These are phyloP conservation scores for Teinopalpus imperialis DNA, from an alignment of 2,888 invertebrate species.

Conservation along the genomic window DNA sequence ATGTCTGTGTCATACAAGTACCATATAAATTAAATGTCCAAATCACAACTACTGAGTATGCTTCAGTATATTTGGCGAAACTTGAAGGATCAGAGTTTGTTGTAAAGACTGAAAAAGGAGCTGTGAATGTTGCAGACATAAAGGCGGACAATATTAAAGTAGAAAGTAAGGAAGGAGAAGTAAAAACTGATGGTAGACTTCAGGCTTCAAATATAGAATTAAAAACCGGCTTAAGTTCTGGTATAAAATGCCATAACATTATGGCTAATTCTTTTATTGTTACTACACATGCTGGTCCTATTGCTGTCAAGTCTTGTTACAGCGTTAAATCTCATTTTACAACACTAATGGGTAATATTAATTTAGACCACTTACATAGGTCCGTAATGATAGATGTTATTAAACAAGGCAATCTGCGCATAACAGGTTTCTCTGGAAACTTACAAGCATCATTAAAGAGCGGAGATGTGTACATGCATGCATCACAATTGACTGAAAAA, in stretches of 20 bases:
- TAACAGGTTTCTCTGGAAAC: constrained; percentile 69
- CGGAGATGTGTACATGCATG: constrained; percentile 73
- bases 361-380: constrained; percentile 61
- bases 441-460: constrained; percentile 72
- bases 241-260: constrained; percentile 67
- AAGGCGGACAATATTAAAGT: constrained; percentile 69
- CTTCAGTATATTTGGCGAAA: constrained; percentile 64
- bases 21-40: constrained; percentile 74
- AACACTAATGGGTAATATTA: constrained; percentile 71
- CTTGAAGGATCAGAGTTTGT: constrained; percentile 71
- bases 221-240: constrained; percentile 64
- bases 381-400: constrained; percentile 73
- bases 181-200: constrained; percentile 60
- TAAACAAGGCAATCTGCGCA: constrained; percentile 68
- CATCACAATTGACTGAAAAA: constrained; percentile 64
- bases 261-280: constrained; percentile 63
- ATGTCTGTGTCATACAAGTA: constrained; percentile 72
- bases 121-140: constrained; percentile 56
- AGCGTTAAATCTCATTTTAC: constrained; percentile 73
- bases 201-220: constrained; percentile 66
- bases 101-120: constrained; percentile 70
- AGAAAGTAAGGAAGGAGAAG: constrained; percentile 60
- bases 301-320: constrained; percentile 71
- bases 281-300: constrained; percentile 66
- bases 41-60: constrained; percentile 66